These are phyloP conservation scores for Lipophrys pholis DNA, from an alignment of 2,113 vertebrate genomes.

Conservation along the genomic window DNA sequence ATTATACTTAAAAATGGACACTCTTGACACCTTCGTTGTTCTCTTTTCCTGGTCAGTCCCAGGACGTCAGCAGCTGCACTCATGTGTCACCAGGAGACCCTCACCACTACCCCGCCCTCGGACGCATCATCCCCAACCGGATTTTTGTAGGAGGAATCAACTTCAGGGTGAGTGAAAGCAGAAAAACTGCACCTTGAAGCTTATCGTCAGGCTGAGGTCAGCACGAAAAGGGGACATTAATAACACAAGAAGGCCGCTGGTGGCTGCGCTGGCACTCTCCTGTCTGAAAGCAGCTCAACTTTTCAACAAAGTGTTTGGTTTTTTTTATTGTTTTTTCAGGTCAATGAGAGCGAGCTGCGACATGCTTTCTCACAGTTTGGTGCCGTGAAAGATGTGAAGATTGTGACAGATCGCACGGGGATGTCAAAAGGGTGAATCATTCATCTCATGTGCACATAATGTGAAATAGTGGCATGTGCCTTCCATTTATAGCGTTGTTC, in stretches of 20 bases:
- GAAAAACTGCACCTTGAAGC: too few species aligned
- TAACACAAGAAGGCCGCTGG: too few species aligned
- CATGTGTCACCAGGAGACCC: slow-evolving; percentile 71
- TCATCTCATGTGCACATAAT: too few species aligned
- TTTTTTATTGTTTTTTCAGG: slow-evolving; percentile 75
- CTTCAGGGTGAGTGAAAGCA: slow-evolving; percentile 80
- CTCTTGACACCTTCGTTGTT: too few species aligned
- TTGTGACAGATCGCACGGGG: slow-evolving; percentile 88
- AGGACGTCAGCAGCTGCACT: slow-evolving; percentile 81
- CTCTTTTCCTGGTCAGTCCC: slow-evolving; percentile 57
- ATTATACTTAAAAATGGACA: too few species aligned
- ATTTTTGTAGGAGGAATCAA: slow-evolving; percentile 93
- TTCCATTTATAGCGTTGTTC: not conserved
- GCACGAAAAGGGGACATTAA: too few species aligned
- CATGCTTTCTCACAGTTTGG: slow-evolving; percentile 89
- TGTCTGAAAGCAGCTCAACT: too few species aligned
- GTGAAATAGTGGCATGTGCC: too few species aligned
- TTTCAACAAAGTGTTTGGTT: too few species aligned
- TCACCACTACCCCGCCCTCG: slow-evolving; percentile 67
- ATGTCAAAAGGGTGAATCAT: slow-evolving; percentile 86
- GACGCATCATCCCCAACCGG: slow-evolving; percentile 89
- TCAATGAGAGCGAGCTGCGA: slow-evolving; percentile 87
- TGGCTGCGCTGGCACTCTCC: too few species aligned
- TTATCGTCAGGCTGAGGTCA: too few species aligned
- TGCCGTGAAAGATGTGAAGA: slow-evolving; percentile 90